Percentiles rank a stretch among this genome's conserved stretches.
Evolutionary conservation across 2,888 invertebrate genomes (phyloP).

Genomic region (Hirtodrosophila histrioides): DNA sequence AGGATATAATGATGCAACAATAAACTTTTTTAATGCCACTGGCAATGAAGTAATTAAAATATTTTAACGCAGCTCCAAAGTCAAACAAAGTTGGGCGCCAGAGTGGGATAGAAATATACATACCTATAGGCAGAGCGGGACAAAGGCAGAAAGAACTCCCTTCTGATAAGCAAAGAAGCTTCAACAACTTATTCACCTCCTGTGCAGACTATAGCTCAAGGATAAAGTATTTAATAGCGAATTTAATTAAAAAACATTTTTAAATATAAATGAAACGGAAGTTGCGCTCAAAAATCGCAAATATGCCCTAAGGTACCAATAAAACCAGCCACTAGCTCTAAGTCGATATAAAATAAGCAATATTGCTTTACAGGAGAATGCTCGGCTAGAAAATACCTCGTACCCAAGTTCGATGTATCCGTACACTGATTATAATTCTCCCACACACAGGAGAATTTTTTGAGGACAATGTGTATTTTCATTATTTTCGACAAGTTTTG

Average conservation of each 20-base stretch:
- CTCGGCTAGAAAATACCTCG: too few species aligned
- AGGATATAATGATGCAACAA: conserved; percentile 61
- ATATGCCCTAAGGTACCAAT: neutral
- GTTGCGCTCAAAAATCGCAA: neutral
- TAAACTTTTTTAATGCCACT: conserved; percentile 63
- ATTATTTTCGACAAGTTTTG: too few species aligned
- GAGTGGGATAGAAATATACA: conserved; percentile 15
- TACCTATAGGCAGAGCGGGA: neutral
- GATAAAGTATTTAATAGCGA: conserved; percentile 39
- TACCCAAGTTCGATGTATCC: too few species aligned
- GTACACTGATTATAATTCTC: too few species aligned
- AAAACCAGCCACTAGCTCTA: neutral
- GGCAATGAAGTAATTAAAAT: conserved; percentile 67
- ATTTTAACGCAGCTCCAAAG: conserved; percentile 60
- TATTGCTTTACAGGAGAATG: too few species aligned
- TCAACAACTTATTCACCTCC: conserved; percentile 24
- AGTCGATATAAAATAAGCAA: too few species aligned
- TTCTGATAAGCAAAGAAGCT: conserved; percentile 21
- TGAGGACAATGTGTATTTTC: too few species aligned
- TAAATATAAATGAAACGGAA: conserved; percentile 11
- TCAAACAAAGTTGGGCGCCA: conserved; percentile 52
- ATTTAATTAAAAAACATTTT: conserved; percentile 38
- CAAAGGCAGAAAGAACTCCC: neutral
- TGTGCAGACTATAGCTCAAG: conserved; percentile 6
- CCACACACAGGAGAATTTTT: too few species aligned